Conservation (phyloP, 2,888 invertebrate genomes). For the Drosophila emarginata region DNA sequence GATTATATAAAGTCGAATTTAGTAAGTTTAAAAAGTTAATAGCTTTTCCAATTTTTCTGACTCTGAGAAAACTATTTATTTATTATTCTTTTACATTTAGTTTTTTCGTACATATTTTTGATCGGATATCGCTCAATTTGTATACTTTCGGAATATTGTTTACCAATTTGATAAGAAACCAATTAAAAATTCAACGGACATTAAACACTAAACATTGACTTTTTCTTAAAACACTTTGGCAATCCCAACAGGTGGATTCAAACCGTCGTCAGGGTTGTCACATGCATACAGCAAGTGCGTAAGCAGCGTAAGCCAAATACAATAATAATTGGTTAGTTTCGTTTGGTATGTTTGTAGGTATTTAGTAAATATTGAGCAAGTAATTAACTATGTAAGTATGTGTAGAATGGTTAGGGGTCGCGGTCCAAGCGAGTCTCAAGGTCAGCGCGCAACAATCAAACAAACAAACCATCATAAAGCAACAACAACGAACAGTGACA, state of each 20-base stretch:
- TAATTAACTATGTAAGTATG: conserved; percentile 3
- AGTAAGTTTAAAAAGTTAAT: too few relatives aligned
- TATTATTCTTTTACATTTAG: too few relatives aligned
- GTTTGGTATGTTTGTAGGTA: neutral
- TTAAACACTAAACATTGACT: too few relatives aligned
- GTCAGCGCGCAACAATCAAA: conserved; percentile 9
- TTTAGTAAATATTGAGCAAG: neutral
- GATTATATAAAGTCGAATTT: too few relatives aligned
- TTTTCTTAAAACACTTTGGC: neutral
- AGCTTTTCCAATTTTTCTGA: too few relatives aligned
- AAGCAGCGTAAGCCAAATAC: neutral
- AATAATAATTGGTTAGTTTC: neutral
- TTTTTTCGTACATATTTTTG: too few relatives aligned
- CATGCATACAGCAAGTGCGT: neutral
- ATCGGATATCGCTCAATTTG: too few relatives aligned
- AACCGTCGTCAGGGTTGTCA: neutral
- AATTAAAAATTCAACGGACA: neutral
- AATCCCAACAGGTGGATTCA: neutral
- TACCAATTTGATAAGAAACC: too few relatives aligned
- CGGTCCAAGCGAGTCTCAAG: conserved; percentile 21
- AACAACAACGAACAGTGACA: conserved; percentile 53
- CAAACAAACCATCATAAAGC: conserved; percentile 38
- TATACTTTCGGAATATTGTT: too few relatives aligned
- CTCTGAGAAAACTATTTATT: too few relatives aligned
- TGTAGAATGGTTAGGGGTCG: conserved; percentile 15